Evolutionary conservation across 2,797 vertebrate species (phyloP), one percentile per base, ranked within the genome.

Genomic region (Tadarida brasiliensis): DNA sequence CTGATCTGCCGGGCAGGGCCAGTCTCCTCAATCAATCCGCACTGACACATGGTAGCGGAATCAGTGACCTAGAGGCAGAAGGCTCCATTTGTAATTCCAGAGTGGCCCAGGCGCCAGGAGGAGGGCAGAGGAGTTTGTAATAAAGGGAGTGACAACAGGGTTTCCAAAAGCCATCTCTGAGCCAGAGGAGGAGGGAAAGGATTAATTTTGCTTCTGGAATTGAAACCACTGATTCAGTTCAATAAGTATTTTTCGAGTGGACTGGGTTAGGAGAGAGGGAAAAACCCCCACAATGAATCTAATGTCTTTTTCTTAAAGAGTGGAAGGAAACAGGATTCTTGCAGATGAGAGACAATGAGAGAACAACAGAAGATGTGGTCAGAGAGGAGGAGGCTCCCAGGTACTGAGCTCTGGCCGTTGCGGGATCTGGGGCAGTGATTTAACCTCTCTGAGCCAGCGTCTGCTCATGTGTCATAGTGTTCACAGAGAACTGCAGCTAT

Each of bases 41-140:
- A 39, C 94, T 97, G 97, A 97, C 97, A 96, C 95, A 71, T 85
- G 97, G 97, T 83, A 91, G 96, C 49, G 0, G 88, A 95, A 96
- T 84, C 97, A 71, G 92, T 97, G 97, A 97, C 97, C 97, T 97
- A 93, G 94, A 96, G 97, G 97, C 89, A 95, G 97, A 95, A 96
- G 96, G 70, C 96, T 96, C 97, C 97, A 95, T 97, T 94, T 96
- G 96, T 98, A 97, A 97, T 96, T 94, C 94, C 11, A 7, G 96
- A 95, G 94, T 83, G 95, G 96, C 90, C 94, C 76, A 22, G 84
- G 96, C 22, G 65, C 87, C 87, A 81, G 83, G 83, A 92, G 97
- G 95, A 96, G 90, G 94, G 94, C 94, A 65, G 85, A 94, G 90
- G 94, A 83, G 83, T 95, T 95, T 95, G 94, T 92, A 95, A 97